Evolutionary conservation across 2,888 invertebrate species (phyloP), one percentile per base, ranked within the genome.

Genomic region (Meta bourneti): DNA sequence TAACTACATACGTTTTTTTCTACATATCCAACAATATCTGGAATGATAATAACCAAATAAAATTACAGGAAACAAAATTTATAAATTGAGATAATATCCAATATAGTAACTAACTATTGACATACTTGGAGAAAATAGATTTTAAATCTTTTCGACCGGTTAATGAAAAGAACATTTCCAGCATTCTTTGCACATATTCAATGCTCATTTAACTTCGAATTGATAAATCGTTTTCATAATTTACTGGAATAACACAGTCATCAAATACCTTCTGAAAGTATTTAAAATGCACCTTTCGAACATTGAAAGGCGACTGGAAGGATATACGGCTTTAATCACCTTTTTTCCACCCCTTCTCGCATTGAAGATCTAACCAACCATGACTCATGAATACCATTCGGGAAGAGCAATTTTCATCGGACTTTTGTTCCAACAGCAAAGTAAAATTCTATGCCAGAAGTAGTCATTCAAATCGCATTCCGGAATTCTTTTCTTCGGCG

Each of bases 391-490:
- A 84, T 75, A 52, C 54, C 72, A 34, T 34, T 34, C 1, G 4
- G 34, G 52, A 84, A 82, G 74, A 85, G 61, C 77, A 54, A 77
- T 85, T 85, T 85, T 69, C 85, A 85, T 77, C 77, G 77, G 51
- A 85, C 85, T 85, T 85, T 85, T 85, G 85, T 77, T 85, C 85
- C 61, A 85, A 84, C 54, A 48, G 20, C 11, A 54, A 49, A 70
- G 9, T 84, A 19, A n/a, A 61, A 51, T 81, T 81, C 88, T 81
- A 78, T 51, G 78, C 78, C 70, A 52, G 34, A 61, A 80, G 89
- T 89, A 83, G 77, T 83, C 83, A 89, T 82, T 84, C 82, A 79
- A 89, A 89, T 82, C 72, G 75, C 89, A 83, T 89, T 89, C 89
- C 83, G 54, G 54, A 89, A 82, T 77, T 75, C 82, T 75, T 89